Evolutionary conservation across 2,888 invertebrate species (phyloP), one percentile per base, ranked within the genome.

Genomic region (Portevinia maculata): DNA sequence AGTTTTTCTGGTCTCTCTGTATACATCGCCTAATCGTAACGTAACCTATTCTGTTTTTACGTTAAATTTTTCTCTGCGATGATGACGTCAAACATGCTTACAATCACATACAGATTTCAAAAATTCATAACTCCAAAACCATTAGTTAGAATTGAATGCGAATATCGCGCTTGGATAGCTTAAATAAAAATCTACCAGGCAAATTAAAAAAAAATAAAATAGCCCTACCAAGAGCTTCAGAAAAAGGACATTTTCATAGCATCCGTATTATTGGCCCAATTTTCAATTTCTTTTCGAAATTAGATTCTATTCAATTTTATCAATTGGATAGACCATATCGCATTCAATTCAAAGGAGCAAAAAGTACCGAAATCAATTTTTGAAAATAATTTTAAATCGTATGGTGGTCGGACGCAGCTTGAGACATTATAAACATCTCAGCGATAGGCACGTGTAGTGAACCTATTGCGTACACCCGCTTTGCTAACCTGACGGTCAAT

Each of bases 321-420:
- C 37, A 64, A 46, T 37, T 3, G 19, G 50, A 50, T 30, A 19
- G 37, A 9, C 11, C 9, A 1, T 8, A 7, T 67, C 15, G 37
- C 62, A 19, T 3, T 37, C 15, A 21, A 85, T 86, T 37, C 2
- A 30, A 41, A 6, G 0, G 6, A n/a, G 3, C 41, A 64, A 79
- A 86, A 71, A 84, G 84, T 71, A 15, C 24, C 34, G 28, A 89
- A 89, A 88, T 84, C 81, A 87, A 85, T 88, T 89, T 87, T 85
- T 76, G 76, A 89, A 89, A 87, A 87, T 84, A 86, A 87, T 85
- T 88, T 88, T 88, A 89, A 89, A 89, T 89, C 86, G 79, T 62
- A 34, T 8, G 8, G 15, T 13, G 30, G 9, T 44, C 30, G 48
- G 34, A 67, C 34, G 39, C 62, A 48, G 32, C 1, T 69, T 32